Base-by-base conservation (phyloP, 2,888 invertebrate genomes). In the Keiferia lycopersicella region DNA sequence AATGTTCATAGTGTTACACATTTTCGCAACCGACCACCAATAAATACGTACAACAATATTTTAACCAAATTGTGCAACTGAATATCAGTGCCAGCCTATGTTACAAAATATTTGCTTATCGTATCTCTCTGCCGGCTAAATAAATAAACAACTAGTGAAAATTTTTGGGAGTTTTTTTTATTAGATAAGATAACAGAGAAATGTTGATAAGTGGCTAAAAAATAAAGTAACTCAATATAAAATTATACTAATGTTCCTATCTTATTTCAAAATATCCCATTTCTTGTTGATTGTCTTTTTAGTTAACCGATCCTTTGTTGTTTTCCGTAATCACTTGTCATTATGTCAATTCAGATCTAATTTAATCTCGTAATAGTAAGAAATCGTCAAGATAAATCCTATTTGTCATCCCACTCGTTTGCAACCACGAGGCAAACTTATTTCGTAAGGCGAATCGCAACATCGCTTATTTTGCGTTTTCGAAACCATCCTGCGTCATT, bases 391-490 rank as follows among this genome's bases (percentile, higher is more conserved):
- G 83, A 88, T 88, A 85, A 87, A 88, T 86, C 85, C 86, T 81
- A 86, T 85, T 85, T 87, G 86, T 85, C 86, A 87, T 86, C 88
- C 90, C 88, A 89, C 91, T 87, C 85, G 82, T 86, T 86, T 85
- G 88, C 86, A 88, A 88, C 85, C 86, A 78, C 83, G 79, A 84
- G 83, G 81, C 79, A 81, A 81, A 86, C 83, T 81, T 87, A 83
- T 91, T 91, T 87, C 90, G 86, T 83, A 91, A 91, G 84, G 77
- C 80, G 77, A 86, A 89, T 87, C 88, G 90, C 91, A 90, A 88
- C 88, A 83, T 88, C 83, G 87, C 84, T 87, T 88, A 90, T 88
- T 91, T 89, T 80, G 80, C 87, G 87, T 91, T 91, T 87, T 91
- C 91, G 91, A 90, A 90, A 91, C 81, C 81, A 80, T 84, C 84